Base-by-base conservation (phyloP, 2,888 invertebrate genomes). In the Pheosia gnoma region DNA sequence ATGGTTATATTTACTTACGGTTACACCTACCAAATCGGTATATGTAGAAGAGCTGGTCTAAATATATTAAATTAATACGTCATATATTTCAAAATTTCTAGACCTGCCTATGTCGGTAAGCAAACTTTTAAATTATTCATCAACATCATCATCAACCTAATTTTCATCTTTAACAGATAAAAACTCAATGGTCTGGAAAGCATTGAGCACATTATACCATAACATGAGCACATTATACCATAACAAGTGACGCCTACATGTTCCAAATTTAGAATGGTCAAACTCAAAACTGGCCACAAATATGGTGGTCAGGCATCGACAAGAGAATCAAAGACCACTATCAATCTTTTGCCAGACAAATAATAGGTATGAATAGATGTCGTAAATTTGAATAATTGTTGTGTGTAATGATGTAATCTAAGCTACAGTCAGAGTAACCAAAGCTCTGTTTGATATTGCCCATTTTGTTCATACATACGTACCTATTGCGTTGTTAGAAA, bases 331-430 rank as follows among this genome's bases (percentile, higher is more conserved):
- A 67, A 71, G 71, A 72, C 69, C 58, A 55, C 75, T 52, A 82
- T 82, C 77, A 81, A 82, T 82, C 79, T 79, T 69, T 57, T 77
- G 79, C 75, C 81, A 77, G 70, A 66, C 57, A 78, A 74, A 81
- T 82, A 81, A 79, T 67, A 72, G 78, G 72, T 67, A 70, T 78
- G 73, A 76, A 78, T 78, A 65, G 73, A 65, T 65, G 66, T 72
- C 65, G 63, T 75, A 71, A 70, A 72, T 66, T 67, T 71, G 63
- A 71, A 70, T 72, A 72, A 76, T 78, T 77, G 70, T 70, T 73
- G 71, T 66, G 68, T 62, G 59, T 67, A 62, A 68, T 79, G 74
- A 76, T 63, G 77, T 70, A 80, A 78, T 68, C 36, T 25, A 56
- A 62, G 68, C 65, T 61, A 55, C 2, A 25, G 47, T 39, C 60